phyloP scores from a whole-genome alignment of 2,888 invertebrate species.

The Microctonus aethiopoides region DNA sequence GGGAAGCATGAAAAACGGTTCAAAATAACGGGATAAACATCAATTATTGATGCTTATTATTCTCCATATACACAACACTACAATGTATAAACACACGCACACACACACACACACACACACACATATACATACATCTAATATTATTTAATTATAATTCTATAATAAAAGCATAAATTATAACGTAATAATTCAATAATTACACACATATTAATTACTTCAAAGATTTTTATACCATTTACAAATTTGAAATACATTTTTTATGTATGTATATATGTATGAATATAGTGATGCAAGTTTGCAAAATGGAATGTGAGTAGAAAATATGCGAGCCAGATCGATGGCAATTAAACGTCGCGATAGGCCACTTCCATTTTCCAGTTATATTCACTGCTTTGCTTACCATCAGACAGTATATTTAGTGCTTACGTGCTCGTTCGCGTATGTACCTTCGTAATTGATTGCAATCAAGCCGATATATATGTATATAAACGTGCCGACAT shows the following conservation, averaged over 20 bases:
- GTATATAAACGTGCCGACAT: constrained; percentile 22
- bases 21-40: constrained; percentile 60
- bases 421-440: background rate
- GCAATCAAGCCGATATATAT: constrained; percentile 25
- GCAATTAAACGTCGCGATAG: constrained; percentile 21
- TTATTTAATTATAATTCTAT: background rate
- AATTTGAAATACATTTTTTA: too few relatives aligned
- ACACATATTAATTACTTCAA: too few relatives aligned
- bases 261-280: background rate
- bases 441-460: constrained; percentile 26
- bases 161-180: background rate
- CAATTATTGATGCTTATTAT: constrained; percentile 44
- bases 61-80: too few relatives aligned
- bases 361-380: background rate
- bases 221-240: too few relatives aligned
- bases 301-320: background rate
- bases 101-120: too few relatives aligned
- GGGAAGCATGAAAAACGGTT: constrained; percentile 55
- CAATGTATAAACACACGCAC: too few relatives aligned
- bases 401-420: background rate
- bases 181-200: background rate
- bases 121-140: too few relatives aligned
- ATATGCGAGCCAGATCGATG: constrained; percentile 13
- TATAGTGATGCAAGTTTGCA: background rate
- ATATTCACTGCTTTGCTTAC: constrained; percentile 11